Conservation (phyloP, 2,797 vertebrate genomes). For the Numenius phaeopus region DNA sequence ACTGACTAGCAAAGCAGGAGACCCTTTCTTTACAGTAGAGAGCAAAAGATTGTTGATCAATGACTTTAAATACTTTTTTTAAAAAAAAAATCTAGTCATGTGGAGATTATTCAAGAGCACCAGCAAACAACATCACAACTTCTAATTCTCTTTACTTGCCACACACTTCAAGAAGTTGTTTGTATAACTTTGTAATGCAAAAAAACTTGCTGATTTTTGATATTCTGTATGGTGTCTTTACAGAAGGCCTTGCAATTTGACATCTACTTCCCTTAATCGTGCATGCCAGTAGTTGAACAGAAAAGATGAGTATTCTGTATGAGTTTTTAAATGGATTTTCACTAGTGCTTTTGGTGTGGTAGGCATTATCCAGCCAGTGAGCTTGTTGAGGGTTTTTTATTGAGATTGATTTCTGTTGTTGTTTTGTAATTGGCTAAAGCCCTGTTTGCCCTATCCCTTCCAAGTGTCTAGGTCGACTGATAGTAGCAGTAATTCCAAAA, state of each 20-base stretch:
- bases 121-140: neutral
- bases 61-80: neutral
- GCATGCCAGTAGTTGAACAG: neutral
- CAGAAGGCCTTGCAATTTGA: neutral
- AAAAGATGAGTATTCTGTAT: neutral
- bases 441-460: neutral
- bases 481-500: neutral
- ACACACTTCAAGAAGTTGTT: neutral
- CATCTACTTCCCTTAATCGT: neutral
- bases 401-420: neutral
- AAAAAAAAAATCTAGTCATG: neutral
- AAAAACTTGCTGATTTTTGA: neutral
- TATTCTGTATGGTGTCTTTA: neutral
- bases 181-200: neutral
- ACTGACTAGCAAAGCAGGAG: neutral
- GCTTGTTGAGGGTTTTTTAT: neutral
- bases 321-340: neutral
- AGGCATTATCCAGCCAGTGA: neutral
- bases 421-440: neutral
- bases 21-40: neutral
- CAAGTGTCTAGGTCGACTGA: neutral
- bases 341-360: neutral
- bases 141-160: neutral
- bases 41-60: neutral
- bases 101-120: neutral